Conservation (phyloP, 2,888 invertebrate genomes). For the Nymphalis urticae region DNA sequence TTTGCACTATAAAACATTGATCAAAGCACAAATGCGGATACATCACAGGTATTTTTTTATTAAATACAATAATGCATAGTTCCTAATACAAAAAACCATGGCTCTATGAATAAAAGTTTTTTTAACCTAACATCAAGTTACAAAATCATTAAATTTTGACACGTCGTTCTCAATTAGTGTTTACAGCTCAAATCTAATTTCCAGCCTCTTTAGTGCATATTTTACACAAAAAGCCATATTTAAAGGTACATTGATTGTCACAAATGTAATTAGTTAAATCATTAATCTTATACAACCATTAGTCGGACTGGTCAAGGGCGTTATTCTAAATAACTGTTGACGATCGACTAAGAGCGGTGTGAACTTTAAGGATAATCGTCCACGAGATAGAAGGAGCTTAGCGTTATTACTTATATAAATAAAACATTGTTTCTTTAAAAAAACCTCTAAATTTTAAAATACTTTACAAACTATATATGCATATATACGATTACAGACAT, state of each 20-base stretch:
- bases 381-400: neutral
- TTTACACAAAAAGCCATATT: conserved; percentile 40
- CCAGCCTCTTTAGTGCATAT: conserved; percentile 25
- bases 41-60: neutral
- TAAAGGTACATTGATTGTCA: conserved; percentile 70
- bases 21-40: too few relatives aligned
- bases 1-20: too few relatives aligned
- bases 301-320: conserved; percentile 73
- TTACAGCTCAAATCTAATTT: conserved; percentile 21
- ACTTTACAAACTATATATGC: too few relatives aligned
- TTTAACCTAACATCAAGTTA: conserved; percentile 7
- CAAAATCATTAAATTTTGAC: conserved; percentile 19
- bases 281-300: conserved; percentile 76
- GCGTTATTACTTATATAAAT: neutral
- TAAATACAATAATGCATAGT: neutral
- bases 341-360: conserved; percentile 68
- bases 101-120: neutral
- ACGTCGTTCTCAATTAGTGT: conserved; percentile 15
- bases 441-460: too few relatives aligned
- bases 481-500: too few relatives aligned
- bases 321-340: conserved; percentile 70
- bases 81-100: neutral
- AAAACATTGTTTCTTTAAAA: too few relatives aligned
- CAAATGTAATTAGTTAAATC: conserved; percentile 75
- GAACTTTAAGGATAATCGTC: conserved; percentile 47